Conservation (phyloP, 2,888 invertebrate species). For the Eudemis profundana region DNA sequence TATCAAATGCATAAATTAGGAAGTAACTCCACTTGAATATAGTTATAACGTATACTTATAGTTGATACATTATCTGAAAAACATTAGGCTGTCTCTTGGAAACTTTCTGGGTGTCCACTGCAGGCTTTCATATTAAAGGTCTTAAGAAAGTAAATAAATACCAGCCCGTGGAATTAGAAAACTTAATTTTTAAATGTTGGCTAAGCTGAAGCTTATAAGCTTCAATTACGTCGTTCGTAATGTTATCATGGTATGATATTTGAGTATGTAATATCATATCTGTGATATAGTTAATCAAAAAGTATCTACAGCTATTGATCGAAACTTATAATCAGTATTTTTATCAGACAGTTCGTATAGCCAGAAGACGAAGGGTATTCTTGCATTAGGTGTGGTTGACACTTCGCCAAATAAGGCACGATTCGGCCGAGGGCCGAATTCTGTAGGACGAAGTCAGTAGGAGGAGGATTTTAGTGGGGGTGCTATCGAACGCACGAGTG, state of each 20-base stretch:
- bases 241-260: slow-evolving; percentile 50
- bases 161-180: slow-evolving; percentile 54
- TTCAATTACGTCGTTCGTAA: slow-evolving; percentile 52
- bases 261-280: slow-evolving; percentile 55
- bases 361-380: slow-evolving; percentile 30
- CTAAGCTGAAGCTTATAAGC: slow-evolving; percentile 53
- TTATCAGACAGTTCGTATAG: slow-evolving; percentile 50
- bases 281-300: slow-evolving; percentile 53
- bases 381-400: slow-evolving; percentile 37
- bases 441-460: slow-evolving; percentile 19
- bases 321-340: slow-evolving; percentile 53
- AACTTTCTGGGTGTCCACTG: slow-evolving; percentile 50
- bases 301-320: slow-evolving; percentile 27
- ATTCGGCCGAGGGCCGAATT: slow-evolving; percentile 33
- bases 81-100: slow-evolving; percentile 55
- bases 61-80: slow-evolving; percentile 54
- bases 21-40: slow-evolving; percentile 62
- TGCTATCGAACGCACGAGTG: slow-evolving; percentile 16
- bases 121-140: slow-evolving; percentile 47
- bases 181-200: slow-evolving; percentile 54
- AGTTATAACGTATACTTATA: slow-evolving; percentile 58
- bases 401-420: slow-evolving; percentile 38
- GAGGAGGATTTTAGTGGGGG: slow-evolving; percentile 17
- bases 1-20: slow-evolving; percentile 57
- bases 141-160: slow-evolving; percentile 12